These are phyloP conservation scores for Mormyrus lacerda DNA, from an alignment of 2,113 vertebrate species.

Conservation along the genomic window DNA sequence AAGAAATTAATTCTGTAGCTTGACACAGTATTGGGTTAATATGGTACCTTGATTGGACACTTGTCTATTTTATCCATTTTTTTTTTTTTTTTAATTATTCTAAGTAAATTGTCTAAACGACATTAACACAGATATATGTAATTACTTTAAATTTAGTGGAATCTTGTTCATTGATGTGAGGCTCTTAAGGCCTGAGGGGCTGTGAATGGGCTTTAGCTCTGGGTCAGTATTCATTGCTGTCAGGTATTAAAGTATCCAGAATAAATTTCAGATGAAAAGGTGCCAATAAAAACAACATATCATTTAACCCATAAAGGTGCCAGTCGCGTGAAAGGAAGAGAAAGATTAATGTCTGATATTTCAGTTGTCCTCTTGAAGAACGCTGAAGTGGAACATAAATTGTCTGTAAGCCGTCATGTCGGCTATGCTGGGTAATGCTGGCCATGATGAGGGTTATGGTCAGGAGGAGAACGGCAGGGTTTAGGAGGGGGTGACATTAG, in stretches of 20 bases:
- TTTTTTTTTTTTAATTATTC: not conserved
- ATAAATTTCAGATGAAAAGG: constrained; percentile 28
- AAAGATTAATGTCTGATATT: constrained; percentile 22
- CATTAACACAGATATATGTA: not conserved
- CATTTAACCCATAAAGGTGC: constrained; percentile 39
- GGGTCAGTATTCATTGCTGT: constrained; percentile 26
- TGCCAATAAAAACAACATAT: constrained; percentile 22
- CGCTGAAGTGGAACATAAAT: constrained; percentile 24
- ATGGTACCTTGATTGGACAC: not conserved
- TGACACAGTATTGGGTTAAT: not conserved
- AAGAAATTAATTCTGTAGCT: not conserved
- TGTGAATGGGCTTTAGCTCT: not conserved
- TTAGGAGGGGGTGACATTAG: not conserved
- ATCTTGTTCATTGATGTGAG: not conserved
- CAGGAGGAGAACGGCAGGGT: not conserved
- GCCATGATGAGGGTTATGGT: constrained; percentile 12
- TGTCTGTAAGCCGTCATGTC: constrained; percentile 7
- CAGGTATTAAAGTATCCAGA: constrained; percentile 20
- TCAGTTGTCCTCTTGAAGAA: constrained; percentile 12
- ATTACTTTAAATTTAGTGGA: not conserved
- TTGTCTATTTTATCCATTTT: not conserved
- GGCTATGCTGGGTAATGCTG: constrained; percentile 9
- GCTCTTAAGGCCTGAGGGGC: not conserved
- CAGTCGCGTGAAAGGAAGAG: not conserved
- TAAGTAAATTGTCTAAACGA: not conserved